Evolutionary conservation across 2,888 invertebrate genomes (phyloP), one percentile per base, ranked within the genome.

Genomic region (Cylloceria caligata): DNA sequence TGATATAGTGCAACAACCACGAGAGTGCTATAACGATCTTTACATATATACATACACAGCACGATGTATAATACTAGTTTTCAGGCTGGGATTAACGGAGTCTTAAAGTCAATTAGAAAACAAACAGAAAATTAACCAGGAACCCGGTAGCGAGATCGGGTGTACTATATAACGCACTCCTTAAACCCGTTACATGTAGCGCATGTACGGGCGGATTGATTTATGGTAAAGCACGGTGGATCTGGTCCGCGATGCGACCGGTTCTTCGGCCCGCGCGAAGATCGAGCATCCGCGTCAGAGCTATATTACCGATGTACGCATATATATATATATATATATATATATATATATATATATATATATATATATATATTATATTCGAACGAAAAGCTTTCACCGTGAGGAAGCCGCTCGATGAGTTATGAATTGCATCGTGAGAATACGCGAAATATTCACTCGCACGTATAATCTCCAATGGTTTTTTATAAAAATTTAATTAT

Each of bases 61-160:
- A 55, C 39, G 11, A 73, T 49, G 6, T 30, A 27, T 47, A 39
- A 78, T 78, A 71, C 75, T 55, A 75, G 65, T 82, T 82, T 75
- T 45, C 73, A 75, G 60, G 36, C 21, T 39, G 45, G 71, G 74
- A 84, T 84, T 84, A 84, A 84, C 85, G 85, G 83, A 80, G 80
- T 85, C 87, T 81, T 67, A 83, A 87, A 88, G 88, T 90, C 90
- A 90, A 91, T 91, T 90, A 89, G 88, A 91, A 90, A 91, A 91
- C 90, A 91, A 91, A 90, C 88, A 90, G 89, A 90, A 90, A 90
- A 90, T 90, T 88, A 87, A 88, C 86, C 84, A 47, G 86, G 88
- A 90, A 88, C 88, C 87, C 90, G 88, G 90, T 90, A 90, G 90
- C 90, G 87, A 88, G 88, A 42, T 60, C 64, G 49, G 27, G 34